These are phyloP conservation scores for Nyctalus aviator DNA, from an alignment of 2,797 vertebrate species.

Conservation along the genomic window DNA sequence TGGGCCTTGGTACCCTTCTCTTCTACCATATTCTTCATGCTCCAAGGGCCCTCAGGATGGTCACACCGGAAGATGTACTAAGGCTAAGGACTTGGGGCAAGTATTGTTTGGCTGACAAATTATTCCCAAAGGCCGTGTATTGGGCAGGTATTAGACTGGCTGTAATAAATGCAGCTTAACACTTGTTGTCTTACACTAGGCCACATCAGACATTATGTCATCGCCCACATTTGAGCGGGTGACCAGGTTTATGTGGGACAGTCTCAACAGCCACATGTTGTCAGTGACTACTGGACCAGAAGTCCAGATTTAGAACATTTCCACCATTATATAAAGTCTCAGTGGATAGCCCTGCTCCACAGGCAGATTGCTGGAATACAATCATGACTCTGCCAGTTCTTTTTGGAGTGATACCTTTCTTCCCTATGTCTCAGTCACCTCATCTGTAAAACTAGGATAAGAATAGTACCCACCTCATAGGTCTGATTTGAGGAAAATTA, in stretches of 20 bases:
- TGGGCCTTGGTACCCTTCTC: not conserved
- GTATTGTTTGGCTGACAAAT: not conserved
- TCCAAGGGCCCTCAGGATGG: not conserved
- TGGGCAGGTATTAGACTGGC: not conserved
- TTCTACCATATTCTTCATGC: not conserved
- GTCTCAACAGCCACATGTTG: not conserved
- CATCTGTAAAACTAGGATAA: not conserved
- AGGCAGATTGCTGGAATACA: not conserved
- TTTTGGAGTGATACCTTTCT: not conserved
- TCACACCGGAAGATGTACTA: rapidly evolving
- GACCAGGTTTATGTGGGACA: not conserved
- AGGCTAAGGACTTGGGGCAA: not conserved
- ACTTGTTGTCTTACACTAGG: not conserved
- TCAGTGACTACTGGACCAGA: not conserved
- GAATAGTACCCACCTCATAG: not conserved
- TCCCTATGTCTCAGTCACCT: not conserved
- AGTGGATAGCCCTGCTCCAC: not conserved
- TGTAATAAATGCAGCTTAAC: not conserved
- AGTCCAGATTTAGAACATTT: not conserved
- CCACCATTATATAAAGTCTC: not conserved
- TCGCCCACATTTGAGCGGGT: not conserved
- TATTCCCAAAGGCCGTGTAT: not conserved
- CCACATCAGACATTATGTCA: not conserved
- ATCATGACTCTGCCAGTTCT: not conserved
- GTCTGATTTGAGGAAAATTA: not conserved